Percentiles rank a stretch among this genome's conserved stretches.
Conservation (phyloP, 1,140 invertebrate species). For the Achroia grisella region DNA sequence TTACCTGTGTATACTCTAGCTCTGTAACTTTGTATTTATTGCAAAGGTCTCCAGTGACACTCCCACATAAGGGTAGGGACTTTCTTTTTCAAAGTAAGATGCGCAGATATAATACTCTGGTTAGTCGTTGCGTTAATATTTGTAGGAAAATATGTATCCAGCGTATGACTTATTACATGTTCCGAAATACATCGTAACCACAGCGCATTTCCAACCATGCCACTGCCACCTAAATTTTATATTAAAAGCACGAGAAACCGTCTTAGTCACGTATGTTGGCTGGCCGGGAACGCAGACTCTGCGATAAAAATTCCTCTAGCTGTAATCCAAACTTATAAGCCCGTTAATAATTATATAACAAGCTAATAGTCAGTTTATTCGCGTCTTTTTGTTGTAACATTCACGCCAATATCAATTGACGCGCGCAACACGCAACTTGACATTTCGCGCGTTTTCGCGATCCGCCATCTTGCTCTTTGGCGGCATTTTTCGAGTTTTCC, state of each 20-base stretch:
- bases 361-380: constrained; percentile 9
- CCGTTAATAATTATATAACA: constrained; percentile 17
- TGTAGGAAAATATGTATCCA: constrained; percentile 13
- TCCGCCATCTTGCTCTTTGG: constrained; percentile 27
- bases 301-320: constrained; percentile 31
- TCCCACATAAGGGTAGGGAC: too few species aligned
- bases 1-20: too few species aligned
- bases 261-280: constrained; percentile 58
- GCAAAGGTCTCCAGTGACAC: too few species aligned
- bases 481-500: constrained; percentile 29
- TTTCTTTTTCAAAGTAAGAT: too few species aligned
- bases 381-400: constrained; percentile 14
- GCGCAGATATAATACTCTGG: too few species aligned
- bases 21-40: too few species aligned
- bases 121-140: constrained; percentile 12
- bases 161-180: constrained; percentile 36
- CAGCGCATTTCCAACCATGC: constrained; percentile 30
- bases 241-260: constrained; percentile 43
- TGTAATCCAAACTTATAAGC: constrained; percentile 13
- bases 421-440: constrained; percentile 6
- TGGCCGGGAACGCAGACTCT: constrained; percentile 41
- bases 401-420: constrained; percentile 13
- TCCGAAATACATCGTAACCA: constrained; percentile 47
- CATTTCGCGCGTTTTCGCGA: constrained; percentile 27
- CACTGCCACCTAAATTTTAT: constrained; percentile 53